A percentile compares a stretch with the other conserved stretches of the same genome.
These are phyloP conservation scores for Aselliscus stoliczkanus DNA, from an alignment of 2,797 vertebrate genomes.

Conservation along the genomic window DNA sequence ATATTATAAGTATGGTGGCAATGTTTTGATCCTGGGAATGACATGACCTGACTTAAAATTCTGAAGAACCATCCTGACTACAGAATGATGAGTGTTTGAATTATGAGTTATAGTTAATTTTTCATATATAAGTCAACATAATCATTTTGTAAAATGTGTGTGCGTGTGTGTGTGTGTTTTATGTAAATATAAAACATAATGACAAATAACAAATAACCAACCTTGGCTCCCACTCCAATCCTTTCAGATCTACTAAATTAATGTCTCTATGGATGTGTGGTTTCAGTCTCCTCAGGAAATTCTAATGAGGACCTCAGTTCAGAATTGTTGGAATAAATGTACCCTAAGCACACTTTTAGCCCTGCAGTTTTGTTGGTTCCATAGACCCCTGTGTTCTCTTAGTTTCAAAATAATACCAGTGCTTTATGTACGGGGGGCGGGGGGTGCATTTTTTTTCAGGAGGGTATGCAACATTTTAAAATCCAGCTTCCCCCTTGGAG, in stretches of 20 bases:
- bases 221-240: not conserved
- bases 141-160: not conserved
- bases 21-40: not conserved
- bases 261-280: not conserved
- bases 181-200: not conserved
- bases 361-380: not conserved
- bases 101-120: not conserved
- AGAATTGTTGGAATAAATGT: not conserved
- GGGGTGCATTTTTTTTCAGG: not conserved
- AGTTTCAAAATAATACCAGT: not conserved
- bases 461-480: not conserved
- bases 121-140: not conserved
- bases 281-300: not conserved
- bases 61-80: not conserved
- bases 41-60: not conserved
- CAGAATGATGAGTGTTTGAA: not conserved
- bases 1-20: not conserved
- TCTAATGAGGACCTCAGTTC: not conserved
- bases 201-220: not conserved
- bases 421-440: not conserved
- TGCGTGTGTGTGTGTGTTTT: no score
- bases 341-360: not conserved
- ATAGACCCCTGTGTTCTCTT: not conserved
- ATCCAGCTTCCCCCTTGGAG: not conserved
- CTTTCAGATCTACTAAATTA: not conserved